These are phyloP conservation scores for Phyllotreta cruciferae DNA, from an alignment of 2,888 invertebrate genomes.

Conservation along the genomic window DNA sequence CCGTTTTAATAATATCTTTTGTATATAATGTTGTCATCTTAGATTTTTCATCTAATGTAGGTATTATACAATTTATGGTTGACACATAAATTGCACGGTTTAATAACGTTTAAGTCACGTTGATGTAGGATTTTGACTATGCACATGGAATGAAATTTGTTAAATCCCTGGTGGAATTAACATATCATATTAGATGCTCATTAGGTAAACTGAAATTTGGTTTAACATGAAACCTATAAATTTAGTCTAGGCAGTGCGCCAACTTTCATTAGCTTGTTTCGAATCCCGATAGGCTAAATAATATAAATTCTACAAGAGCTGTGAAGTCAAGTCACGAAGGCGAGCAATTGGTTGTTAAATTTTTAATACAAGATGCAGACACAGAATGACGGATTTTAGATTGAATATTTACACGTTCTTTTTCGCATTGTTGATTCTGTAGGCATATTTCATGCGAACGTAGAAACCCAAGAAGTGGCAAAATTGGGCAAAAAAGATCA, in stretches of 20 bases:
- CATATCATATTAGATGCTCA: background rate
- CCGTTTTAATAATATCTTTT: too few species aligned
- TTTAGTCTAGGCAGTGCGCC: slow-evolving; percentile 6
- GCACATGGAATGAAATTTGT: background rate
- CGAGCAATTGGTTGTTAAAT: too few species aligned
- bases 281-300: background rate
- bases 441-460: too few species aligned
- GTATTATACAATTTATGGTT: too few species aligned
- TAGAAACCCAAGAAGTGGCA: slow-evolving; percentile 1
- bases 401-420: background rate
- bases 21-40: too few species aligned
- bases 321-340: too few species aligned
- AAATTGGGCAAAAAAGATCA: slow-evolving; percentile 1
- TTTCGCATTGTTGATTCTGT: too few species aligned
- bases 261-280: slow-evolving; percentile 12
- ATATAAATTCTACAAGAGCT: slow-evolving; percentile 7
- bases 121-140: too few species aligned
- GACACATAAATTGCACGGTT: too few species aligned
- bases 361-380: too few species aligned
- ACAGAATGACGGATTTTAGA: background rate
- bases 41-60: too few species aligned
- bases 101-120: too few species aligned
- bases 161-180: slow-evolving; percentile 4
- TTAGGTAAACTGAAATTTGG: background rate
- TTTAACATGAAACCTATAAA: slow-evolving; percentile 12